phyloP scores from a whole-genome alignment of 2,888 invertebrate genomes.

The Podabrus alpinus region DNA sequence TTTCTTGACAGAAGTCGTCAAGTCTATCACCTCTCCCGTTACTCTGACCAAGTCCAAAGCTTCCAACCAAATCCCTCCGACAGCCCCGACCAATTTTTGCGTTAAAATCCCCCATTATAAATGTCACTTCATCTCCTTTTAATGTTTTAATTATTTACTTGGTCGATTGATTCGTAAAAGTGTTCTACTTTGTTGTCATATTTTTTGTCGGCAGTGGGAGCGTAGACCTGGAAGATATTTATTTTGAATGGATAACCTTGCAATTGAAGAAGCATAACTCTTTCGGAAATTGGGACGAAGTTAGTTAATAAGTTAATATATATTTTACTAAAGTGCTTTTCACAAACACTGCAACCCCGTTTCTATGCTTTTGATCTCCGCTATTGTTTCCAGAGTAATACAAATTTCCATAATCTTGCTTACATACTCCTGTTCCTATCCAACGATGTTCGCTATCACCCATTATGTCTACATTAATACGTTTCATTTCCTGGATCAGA shows the following conservation, averaged over 20 bases:
- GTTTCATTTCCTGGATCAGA: constrained; percentile 21
- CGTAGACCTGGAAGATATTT: background rate
- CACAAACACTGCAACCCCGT: constrained; percentile 16
- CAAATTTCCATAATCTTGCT: constrained; percentile 6
- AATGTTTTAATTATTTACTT: too few species aligned
- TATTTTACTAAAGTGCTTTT: constrained; percentile 8
- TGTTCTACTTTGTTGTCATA: background rate
- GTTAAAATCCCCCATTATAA: too few species aligned
- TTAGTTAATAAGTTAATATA: background rate
- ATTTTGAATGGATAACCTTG: background rate
- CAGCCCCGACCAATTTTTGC: too few species aligned
- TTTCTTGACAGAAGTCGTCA: background rate
- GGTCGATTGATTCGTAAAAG: too few species aligned
- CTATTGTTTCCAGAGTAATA: constrained; percentile 19
- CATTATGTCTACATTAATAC: constrained; percentile 22
- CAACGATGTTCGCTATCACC: constrained; percentile 19
- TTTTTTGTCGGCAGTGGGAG: background rate
- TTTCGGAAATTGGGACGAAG: background rate
- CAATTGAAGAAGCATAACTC: background rate
- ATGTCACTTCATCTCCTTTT: too few species aligned
- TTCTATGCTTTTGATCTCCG: constrained; percentile 10
- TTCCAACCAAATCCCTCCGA: too few species aligned
- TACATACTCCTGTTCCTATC: constrained; percentile 13
- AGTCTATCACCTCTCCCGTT: too few species aligned
- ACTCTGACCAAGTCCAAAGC: too few species aligned